Evolutionary conservation across 2,797 vertebrate species (phyloP).

Genomic region (Sylvia borin): DNA sequence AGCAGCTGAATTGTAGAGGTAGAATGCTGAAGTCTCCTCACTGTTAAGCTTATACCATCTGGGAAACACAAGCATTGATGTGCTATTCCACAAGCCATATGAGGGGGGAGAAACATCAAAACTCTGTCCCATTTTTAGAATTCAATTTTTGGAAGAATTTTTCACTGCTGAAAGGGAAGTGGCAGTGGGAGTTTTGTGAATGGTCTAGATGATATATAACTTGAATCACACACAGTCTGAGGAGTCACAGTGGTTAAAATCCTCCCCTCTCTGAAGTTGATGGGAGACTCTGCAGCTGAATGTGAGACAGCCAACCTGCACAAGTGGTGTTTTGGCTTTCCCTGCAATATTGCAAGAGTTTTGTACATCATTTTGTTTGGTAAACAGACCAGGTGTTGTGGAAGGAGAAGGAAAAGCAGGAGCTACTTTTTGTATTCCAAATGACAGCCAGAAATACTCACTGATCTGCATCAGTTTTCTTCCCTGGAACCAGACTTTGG

Average conservation of each 20-base stretch:
- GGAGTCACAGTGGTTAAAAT: neutral
- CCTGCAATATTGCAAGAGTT: neutral
- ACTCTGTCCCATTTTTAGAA: neutral
- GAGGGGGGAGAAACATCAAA: neutral
- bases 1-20: neutral
- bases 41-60: neutral
- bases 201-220: neutral
- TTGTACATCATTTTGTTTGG: neutral
- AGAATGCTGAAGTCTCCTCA: neutral
- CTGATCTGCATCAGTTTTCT: neutral
- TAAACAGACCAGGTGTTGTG: neutral
- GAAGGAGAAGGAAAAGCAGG: neutral
- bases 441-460: neutral
- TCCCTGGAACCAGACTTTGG: neutral
- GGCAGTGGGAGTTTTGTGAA: neutral
- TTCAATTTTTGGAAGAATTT: conserved; percentile 17
- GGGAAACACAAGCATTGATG: neutral
- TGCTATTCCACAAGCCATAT: neutral
- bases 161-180: neutral
- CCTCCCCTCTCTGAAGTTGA: neutral
- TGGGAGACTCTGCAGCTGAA: fast-evolving
- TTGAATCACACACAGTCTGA: neutral
- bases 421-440: neutral
- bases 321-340: neutral
- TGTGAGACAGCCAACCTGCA: fast-evolving